Base-by-base conservation (phyloP, 2,113 vertebrate species). In the Chamaetylas fuelleborni region DNA sequence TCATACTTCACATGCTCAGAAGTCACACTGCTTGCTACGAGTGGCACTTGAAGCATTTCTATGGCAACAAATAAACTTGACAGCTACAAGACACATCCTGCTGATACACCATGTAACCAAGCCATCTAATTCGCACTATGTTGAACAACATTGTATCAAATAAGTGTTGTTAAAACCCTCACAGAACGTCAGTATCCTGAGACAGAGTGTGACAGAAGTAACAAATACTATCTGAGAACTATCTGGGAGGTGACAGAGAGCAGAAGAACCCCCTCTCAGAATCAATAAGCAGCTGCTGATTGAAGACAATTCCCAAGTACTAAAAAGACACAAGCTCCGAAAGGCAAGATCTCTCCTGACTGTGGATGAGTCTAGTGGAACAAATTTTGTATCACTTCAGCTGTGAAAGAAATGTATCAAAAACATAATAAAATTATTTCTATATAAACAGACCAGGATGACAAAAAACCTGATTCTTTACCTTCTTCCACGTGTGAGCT, bases 1-100 rank as follows among this genome's bases (percentile, higher is more conserved):
- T 89, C 60, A 57, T 17, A 34, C 12, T 80, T 76, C 64, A 70
- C 81, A 67, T 64, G 73, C 73, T 89, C 69, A 51, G 73, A 91
- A 94, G 70, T 56, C 6, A 2, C 36, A 48, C 69, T 18, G 77
- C 69, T 58, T 5, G 5, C 69, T 65, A 67, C 24, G 19, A 95
- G 69, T 19, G 43, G 69, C 70, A 67, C 57, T 8, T 95, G 91
- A 92, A 95, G 50, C 76, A 56, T 67, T 56, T 56, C 70, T n/a
- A 47, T 15, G 86, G 69, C 57, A 84, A 86, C 84, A 38, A 86
- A 53, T 70, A 89, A 94, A 92, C 36, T 64, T 36, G 77, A 85
- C 40, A 81, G 69, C 60, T 74, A 43, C 38, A 38, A 84, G 60
- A 73, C 31, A 42, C 7, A 79, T 40, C 48, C 73, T 57, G 78